phyloP scores from a whole-genome alignment of 2,797 vertebrate genomes.

The Acanthiza pusilla region DNA sequence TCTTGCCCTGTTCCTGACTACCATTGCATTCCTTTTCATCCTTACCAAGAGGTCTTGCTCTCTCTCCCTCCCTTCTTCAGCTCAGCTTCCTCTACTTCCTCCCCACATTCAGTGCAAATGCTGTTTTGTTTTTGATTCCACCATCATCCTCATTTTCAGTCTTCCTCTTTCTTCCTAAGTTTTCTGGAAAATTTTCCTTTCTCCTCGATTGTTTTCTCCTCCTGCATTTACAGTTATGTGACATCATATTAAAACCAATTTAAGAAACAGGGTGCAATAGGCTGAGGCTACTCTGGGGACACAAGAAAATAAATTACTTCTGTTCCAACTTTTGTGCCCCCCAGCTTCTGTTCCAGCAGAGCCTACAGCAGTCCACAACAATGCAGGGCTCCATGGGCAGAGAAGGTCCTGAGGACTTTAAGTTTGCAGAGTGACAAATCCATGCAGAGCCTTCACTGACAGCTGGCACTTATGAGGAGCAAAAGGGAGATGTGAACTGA shows the following conservation, averaged over 20 bases:
- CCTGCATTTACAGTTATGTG: neutral
- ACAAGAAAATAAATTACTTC: neutral
- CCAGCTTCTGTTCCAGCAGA: neutral
- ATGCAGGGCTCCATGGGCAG: neutral
- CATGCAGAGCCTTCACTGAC: neutral
- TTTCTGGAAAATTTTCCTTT: neutral
- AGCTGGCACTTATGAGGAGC: neutral
- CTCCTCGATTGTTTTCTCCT: neutral
- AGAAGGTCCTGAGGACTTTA: neutral
- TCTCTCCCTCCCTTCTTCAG: neutral
- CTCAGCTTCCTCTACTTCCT: neutral
- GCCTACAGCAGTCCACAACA: neutral
- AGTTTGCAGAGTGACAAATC: neutral
- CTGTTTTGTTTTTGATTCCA: neutral
- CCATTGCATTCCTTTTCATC: neutral
- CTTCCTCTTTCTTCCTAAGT: neutral
- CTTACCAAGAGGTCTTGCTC: neutral
- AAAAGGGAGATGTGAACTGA: neutral
- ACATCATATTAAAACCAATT: neutral
- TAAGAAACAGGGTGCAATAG: neutral
- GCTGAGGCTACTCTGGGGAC: neutral
- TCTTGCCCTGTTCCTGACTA: neutral
- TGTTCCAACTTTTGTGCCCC: neutral
- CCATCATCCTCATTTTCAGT: neutral
- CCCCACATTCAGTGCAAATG: neutral